These are phyloP conservation scores for Plodia interpunctella DNA, from an alignment of 1,140 invertebrate genomes.

Conservation along the genomic window DNA sequence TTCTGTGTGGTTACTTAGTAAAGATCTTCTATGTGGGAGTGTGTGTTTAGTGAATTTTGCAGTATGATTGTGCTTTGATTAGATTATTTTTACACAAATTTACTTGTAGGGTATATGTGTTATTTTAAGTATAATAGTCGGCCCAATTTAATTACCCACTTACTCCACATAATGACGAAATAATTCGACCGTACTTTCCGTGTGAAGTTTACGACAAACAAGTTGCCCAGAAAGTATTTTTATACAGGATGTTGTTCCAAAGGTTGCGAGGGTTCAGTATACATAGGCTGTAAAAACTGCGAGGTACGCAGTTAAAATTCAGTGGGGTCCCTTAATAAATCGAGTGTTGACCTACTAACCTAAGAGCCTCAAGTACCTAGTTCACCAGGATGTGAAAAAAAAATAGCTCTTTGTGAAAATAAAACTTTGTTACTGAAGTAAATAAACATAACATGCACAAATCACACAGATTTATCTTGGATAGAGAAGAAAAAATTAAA, in stretches of 20 bases:
- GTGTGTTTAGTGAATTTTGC: no score
- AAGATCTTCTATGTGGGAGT: constrained; percentile 1
- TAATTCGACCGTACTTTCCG: neutral
- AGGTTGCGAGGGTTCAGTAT: neutral
- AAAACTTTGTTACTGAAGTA: no score
- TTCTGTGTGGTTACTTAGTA: constrained; percentile 2
- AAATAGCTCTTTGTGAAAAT: no score
- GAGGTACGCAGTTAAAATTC: constrained; percentile 10
- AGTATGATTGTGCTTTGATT: no score
- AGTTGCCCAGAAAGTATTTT: neutral
- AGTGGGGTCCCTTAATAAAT: constrained; percentile 13
- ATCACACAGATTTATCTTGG: no score
- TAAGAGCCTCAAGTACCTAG: no score
- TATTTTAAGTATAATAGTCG: neutral
- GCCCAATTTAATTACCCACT: neutral
- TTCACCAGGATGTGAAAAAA: no score
- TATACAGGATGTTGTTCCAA: constrained; percentile 3
- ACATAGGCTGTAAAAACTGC: constrained; percentile 3
- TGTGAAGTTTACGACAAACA: constrained; percentile 5
- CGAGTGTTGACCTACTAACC: constrained; percentile 13
- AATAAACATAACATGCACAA: no score
- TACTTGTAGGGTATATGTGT: no score
- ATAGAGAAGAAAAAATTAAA: no score
- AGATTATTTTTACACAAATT: no score
- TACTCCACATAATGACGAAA: neutral